phyloP scores from a whole-genome alignment of 2,888 invertebrate species.

The Drosophila setosimentum region DNA sequence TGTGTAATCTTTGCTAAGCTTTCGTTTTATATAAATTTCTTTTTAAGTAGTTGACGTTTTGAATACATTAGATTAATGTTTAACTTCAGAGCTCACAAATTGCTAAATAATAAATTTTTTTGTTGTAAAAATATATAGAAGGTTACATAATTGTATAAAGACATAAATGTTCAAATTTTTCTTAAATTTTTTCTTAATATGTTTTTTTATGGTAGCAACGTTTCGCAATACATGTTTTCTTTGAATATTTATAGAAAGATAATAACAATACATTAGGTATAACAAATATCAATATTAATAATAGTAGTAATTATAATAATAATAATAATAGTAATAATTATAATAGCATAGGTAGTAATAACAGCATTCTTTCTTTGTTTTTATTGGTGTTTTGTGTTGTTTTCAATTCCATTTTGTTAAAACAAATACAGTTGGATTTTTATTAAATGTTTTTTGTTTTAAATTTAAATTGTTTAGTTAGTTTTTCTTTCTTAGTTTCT shows the following conservation, averaged over 20 bases:
- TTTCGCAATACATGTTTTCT: conserved; percentile 51
- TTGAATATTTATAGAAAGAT: conserved; percentile 57
- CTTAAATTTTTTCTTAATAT: conserved; percentile 4
- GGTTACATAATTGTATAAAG: conserved; percentile 15
- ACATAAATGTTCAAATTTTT: conserved; percentile 4
- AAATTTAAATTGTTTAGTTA: conserved; percentile 7
- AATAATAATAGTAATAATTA: conserved; percentile 50
- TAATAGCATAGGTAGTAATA: conserved; percentile 60
- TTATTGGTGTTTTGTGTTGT: conserved; percentile 22
- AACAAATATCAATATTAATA: conserved; percentile 77
- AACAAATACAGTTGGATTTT: conserved; percentile 39
- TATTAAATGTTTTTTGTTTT: conserved; percentile 21
- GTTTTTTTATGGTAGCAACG: conserved; percentile 42
- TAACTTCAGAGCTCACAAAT: conserved; percentile 43
- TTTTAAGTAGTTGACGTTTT: conserved; percentile 43
- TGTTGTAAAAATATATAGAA: conserved; percentile 4
- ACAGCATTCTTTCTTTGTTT: conserved; percentile 59
- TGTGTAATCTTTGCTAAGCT: conserved; percentile 40
- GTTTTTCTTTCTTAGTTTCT: conserved; percentile 12
- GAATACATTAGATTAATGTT: conserved; percentile 43
- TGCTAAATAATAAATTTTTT: conserved; percentile 26
- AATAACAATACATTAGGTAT: conserved; percentile 79
- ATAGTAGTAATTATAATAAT: conserved; percentile 64
- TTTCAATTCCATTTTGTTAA: conserved; percentile 61
- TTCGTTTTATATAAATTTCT: conserved; percentile 31